Conservation (phyloP, 2,888 invertebrate species). For the Drosophila siamana region DNA sequence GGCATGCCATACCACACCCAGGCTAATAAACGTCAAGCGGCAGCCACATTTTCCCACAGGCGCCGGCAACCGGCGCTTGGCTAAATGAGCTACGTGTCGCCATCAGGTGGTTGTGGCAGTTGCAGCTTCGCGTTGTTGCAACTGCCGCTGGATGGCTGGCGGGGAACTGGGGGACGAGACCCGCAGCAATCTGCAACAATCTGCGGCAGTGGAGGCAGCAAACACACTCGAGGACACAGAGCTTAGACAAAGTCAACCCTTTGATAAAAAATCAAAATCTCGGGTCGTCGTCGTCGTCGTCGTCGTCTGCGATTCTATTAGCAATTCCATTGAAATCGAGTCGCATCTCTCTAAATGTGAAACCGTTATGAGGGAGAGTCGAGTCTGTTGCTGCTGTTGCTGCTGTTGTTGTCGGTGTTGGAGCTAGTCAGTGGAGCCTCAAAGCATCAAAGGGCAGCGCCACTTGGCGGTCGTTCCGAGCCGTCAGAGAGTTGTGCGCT, state of each 20-base stretch:
- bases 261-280: conserved; percentile 52
- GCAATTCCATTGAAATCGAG: conserved; percentile 75
- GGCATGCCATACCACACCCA: conserved; percentile 23
- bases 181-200: conserved; percentile 24
- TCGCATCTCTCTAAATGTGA: conserved; percentile 59
- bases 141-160: too few species aligned
- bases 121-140: conserved; percentile 5
- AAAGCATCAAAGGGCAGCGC: conserved; percentile 74
- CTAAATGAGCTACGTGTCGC: conserved; percentile 74
- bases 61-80: conserved; percentile 66
- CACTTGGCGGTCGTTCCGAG: conserved; percentile 75
- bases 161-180: neutral
- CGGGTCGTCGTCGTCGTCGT: neutral
- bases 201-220: conserved; percentile 22
- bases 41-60: conserved; percentile 59
- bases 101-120: conserved; percentile 66
- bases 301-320: conserved; percentile 70
- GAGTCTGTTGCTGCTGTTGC: neutral
- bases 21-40: conserved; percentile 23
- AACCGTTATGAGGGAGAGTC: conserved; percentile 65
- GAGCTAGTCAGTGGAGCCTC: conserved; percentile 1
- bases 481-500: conserved; percentile 71
- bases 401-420: neutral
- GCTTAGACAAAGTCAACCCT: conserved; percentile 76
- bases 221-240: conserved; percentile 27